Evolutionary conservation across 2,797 vertebrate genomes (phyloP).

Genomic region (Muraenolepis orangiensis): DNA sequence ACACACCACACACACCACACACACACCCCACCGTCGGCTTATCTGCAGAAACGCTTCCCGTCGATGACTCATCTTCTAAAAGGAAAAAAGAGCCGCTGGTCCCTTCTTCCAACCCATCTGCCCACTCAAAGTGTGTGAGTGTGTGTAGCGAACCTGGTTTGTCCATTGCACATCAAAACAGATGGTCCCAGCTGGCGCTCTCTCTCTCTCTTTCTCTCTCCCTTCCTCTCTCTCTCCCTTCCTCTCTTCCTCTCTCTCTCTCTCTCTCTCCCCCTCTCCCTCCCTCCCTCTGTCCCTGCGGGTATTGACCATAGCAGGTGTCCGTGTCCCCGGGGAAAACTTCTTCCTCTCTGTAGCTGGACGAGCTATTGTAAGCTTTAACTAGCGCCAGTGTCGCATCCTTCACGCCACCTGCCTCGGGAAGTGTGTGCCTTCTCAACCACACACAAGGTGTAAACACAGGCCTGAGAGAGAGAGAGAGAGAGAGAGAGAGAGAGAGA

Average conservation of each 20-base stretch:
- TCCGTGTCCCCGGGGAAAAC: slow-evolving; percentile 63
- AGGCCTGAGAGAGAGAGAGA: too few relatives aligned
- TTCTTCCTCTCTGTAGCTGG: slow-evolving; percentile 48
- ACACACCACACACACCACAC: too few relatives aligned
- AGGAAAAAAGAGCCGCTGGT: slow-evolving; percentile 36
- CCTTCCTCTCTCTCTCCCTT: slow-evolving; percentile 4
- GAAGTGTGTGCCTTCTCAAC: too few relatives aligned
- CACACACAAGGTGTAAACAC: too few relatives aligned
- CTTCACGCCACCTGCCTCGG: slow-evolving; percentile 52
- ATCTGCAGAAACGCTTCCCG: slow-evolving; percentile 44
- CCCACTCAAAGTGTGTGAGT: slow-evolving; percentile 31
- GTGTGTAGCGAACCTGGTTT: too few relatives aligned
- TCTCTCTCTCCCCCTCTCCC: not conserved
- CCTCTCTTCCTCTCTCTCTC: slow-evolving; percentile 29
- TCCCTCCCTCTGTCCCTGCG: slow-evolving; percentile 2
- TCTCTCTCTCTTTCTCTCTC: slow-evolving; percentile 21
- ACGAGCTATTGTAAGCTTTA: slow-evolving; percentile 35
- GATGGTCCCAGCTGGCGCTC: slow-evolving; percentile 32
- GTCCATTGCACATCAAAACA: slow-evolving; percentile 49
- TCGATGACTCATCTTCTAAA: slow-evolving; percentile 29
- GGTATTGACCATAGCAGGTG: slow-evolving; percentile 46
- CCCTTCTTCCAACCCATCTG: slow-evolving; percentile 37
- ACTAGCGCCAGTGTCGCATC: slow-evolving; percentile 42
- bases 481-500: too few relatives aligned
- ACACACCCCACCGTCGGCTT: too few relatives aligned